phyloP scores from a whole-genome alignment of 2,113 vertebrate species.

The Pyrgilauda ruficollis region DNA sequence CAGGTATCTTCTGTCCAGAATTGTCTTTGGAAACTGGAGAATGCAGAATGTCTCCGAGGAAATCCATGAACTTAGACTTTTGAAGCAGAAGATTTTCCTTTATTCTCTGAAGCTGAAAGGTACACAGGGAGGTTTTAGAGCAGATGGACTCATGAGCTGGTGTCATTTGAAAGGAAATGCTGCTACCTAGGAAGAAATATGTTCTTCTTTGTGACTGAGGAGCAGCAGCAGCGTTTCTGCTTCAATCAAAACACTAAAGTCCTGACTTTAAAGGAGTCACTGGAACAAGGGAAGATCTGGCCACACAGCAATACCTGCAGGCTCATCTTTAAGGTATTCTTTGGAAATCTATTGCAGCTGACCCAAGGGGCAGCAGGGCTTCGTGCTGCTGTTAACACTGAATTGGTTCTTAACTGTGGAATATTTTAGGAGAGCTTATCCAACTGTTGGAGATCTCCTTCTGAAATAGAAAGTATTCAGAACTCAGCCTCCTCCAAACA shows the following conservation, averaged over 20 bases:
- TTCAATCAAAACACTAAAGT: slow-evolving; percentile 61
- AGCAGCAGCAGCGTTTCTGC: slow-evolving; percentile 51
- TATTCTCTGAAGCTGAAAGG: background rate
- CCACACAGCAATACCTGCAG: slow-evolving; percentile 48
- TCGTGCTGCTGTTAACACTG: background rate
- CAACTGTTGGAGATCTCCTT: background rate
- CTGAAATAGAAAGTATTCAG: background rate
- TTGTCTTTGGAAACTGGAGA: background rate
- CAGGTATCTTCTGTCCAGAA: background rate
- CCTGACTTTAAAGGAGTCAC: slow-evolving; percentile 58
- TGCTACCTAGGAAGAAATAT: background rate
- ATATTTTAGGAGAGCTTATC: background rate
- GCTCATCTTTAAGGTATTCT: slow-evolving; percentile 65
- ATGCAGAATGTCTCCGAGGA: background rate
- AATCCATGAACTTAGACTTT: background rate
- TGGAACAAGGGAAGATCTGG: slow-evolving; percentile 69
- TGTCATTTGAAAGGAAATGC: background rate
- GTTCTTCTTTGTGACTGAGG: slow-evolving; percentile 57
- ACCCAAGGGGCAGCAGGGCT: slow-evolving; percentile 48
- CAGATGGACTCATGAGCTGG: background rate
- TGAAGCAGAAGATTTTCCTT: background rate
- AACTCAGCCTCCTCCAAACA: background rate
- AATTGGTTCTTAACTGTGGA: background rate
- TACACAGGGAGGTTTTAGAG: background rate
- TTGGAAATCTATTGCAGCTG: slow-evolving; percentile 75